Evolutionary conservation across 2,113 vertebrate genomes (phyloP).

Genomic region (Camarhynchus parvulus): DNA sequence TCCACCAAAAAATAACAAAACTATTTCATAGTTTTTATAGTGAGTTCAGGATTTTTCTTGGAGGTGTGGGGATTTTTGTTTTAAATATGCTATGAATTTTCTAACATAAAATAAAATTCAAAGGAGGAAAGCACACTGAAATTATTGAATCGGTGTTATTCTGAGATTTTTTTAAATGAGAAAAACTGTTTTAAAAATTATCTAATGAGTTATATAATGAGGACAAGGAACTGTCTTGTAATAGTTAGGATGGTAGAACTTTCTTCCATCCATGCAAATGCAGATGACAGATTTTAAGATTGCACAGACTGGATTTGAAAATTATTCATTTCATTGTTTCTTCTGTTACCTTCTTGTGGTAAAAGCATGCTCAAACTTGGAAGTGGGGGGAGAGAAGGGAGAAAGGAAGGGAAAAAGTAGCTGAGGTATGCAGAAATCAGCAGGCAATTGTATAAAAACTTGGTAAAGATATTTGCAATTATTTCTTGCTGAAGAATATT

Average conservation of each 20-base stretch:
- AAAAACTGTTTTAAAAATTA: not conserved
- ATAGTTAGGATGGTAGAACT: not conserved
- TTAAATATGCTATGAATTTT: not conserved
- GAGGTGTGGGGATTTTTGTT: not conserved
- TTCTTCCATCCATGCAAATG: not conserved
- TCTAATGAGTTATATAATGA: not conserved
- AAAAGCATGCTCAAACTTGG: not conserved
- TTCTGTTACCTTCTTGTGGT: not conserved
- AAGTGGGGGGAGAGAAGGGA: not conserved
- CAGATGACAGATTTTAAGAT: not conserved
- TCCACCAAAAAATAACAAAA: not conserved
- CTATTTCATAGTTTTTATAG: not conserved
- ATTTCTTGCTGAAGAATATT: not conserved
- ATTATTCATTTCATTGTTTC: not conserved
- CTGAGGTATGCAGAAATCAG: not conserved
- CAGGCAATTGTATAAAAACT: not conserved
- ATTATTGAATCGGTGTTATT: not conserved
- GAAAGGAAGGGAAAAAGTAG: not conserved
- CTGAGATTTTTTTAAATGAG: not conserved
- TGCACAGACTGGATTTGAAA: not conserved
- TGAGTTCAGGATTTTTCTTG: not conserved
- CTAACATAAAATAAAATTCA: not conserved
- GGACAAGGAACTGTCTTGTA: not conserved
- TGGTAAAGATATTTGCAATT: not conserved
- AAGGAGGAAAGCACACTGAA: not conserved